phyloP scores from a whole-genome alignment of 64 coral and sea anemone species.

The Platygyra sinensis region DNA sequence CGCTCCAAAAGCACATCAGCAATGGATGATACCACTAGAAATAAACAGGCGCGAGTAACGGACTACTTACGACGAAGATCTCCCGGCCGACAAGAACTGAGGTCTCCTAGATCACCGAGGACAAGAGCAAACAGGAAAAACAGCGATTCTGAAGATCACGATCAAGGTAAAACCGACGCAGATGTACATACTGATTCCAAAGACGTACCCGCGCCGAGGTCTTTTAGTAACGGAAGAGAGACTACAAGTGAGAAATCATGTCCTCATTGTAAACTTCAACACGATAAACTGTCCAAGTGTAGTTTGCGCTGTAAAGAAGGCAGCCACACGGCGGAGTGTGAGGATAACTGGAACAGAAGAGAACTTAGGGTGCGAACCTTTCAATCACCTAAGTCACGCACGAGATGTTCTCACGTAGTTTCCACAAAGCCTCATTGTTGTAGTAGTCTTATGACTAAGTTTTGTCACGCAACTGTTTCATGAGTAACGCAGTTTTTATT shows the following conservation, averaged over 20 bases:
- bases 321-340: background rate
- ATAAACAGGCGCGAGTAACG: conserved; percentile 23
- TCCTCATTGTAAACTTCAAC: conserved; percentile 65
- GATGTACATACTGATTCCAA: conserved; percentile 15
- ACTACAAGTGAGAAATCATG: background rate
- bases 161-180: conserved; percentile 19
- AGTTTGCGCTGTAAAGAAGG: background rate
- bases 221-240: conserved; percentile 26
- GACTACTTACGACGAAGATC: conserved; percentile 28
- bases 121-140: background rate
- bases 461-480: conserved; percentile 43
- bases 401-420: conserved; percentile 32
- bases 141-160: conserved; percentile 28
- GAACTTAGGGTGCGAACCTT: conserved; percentile 50
- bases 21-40: background rate
- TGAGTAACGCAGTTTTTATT: background rate
- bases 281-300: conserved; percentile 38
- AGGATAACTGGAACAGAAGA: conserved; percentile 41
- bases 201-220: conserved; percentile 4
- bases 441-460: conserved; percentile 38
- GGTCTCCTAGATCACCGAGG: background rate
- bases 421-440: conserved; percentile 33
- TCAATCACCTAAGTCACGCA: conserved; percentile 46
- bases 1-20: conserved; percentile 19
- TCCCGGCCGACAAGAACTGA: background rate